phyloP scores from a whole-genome alignment of 1,140 invertebrate species.

The Luehdorfia chinensis region DNA sequence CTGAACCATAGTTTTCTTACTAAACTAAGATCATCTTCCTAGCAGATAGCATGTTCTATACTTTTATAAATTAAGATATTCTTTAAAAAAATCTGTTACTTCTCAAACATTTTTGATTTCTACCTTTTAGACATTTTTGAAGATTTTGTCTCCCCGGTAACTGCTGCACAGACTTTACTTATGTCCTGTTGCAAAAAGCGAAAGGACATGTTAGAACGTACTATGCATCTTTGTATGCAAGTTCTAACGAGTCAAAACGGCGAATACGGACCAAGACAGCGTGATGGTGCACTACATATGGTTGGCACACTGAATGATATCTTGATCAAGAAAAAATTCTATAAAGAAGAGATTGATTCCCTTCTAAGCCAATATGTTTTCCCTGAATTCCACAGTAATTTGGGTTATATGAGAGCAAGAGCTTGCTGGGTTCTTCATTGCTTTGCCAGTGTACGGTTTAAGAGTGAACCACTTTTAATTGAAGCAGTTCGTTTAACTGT shows the following conservation, averaged over 20 bases:
- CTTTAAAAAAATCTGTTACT: no score
- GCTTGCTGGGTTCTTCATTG: constrained; percentile 97
- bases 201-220: constrained; percentile 95
- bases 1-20: no score
- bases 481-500: constrained; percentile 88
- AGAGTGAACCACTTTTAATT: constrained; percentile 88
- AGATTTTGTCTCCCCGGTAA: constrained; percentile 96
- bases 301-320: constrained; percentile 95
- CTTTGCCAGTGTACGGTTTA: constrained; percentile 93
- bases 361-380: constrained; percentile 96
- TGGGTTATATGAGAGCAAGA: constrained; percentile 94
- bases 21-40: no score
- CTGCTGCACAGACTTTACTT: constrained; percentile 93
- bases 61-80: no score
- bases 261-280: constrained; percentile 87
- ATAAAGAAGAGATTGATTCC: constrained; percentile 96
- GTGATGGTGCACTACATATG: constrained; percentile 98
- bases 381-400: constrained; percentile 91
- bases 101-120: no score
- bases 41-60: no score
- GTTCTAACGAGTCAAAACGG: constrained; percentile 70
- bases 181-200: constrained; percentile 94
- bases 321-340: constrained; percentile 92
- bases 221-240: constrained; percentile 94
- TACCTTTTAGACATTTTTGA: constrained; percentile 91